Evolutionary conservation across 1,140 invertebrate genomes (phyloP).

Genomic region (Diuraphis noxia): DNA sequence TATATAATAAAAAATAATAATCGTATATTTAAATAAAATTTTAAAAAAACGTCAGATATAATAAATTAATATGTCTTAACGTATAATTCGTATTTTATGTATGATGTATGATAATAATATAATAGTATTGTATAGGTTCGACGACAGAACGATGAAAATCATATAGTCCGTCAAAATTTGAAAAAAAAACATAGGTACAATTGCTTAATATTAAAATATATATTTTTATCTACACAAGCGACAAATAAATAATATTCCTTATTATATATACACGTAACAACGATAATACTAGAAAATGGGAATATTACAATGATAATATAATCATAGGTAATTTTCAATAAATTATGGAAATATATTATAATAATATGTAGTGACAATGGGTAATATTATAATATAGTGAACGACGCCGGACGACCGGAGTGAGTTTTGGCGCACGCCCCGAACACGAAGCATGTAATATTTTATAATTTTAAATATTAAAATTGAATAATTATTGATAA

Average conservation of each 20-base stretch:
- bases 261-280: not conserved
- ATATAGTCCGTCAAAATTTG: not conserved
- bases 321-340: not conserved
- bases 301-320: not conserved
- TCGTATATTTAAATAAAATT: constrained; percentile 1
- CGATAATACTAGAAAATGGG: not conserved
- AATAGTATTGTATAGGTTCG: not conserved
- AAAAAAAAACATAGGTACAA: not conserved
- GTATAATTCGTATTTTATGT: not conserved
- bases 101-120: not conserved
- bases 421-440: not conserved
- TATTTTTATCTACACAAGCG: not conserved
- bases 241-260: not conserved
- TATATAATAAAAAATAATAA: not conserved
- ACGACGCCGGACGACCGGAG: not conserved
- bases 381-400: not conserved
- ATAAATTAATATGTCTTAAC: not conserved
- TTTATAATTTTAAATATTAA: not conserved
- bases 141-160: not conserved
- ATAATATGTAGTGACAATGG: not conserved
- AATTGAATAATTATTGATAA: not conserved
- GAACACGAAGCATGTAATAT: not conserved
- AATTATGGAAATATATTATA: not conserved
- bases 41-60: not conserved
- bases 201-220: not conserved